A percentile compares a stretch with the other conserved stretches of the same genome.
phyloP scores from a whole-genome alignment of 1,140 invertebrate genomes.

The Dufourea novaeangliae region DNA sequence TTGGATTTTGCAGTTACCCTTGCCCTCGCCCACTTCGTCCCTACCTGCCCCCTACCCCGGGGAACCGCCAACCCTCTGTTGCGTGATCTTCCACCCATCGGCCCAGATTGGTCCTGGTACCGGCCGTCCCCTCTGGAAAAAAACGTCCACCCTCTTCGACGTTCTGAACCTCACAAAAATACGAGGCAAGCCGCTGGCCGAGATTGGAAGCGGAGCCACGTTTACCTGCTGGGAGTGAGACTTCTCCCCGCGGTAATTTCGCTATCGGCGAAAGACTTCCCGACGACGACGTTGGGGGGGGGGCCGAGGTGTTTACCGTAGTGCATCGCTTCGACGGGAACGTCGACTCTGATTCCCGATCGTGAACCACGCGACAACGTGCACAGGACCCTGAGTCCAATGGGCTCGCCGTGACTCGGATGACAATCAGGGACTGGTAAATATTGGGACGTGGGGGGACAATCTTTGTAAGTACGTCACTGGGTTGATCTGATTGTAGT shows the following conservation, averaged over 20 bases:
- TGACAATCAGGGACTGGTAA: background rate
- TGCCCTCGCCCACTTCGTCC: background rate
- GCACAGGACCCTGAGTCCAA: background rate
- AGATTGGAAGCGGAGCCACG: slow-evolving; percentile 31
- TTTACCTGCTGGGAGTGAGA: slow-evolving; percentile 24
- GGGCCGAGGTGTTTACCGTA: slow-evolving; percentile 3
- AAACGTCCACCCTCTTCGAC: no score
- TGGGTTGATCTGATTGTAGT: background rate
- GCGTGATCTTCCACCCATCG: background rate
- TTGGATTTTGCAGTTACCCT: slow-evolving; percentile 25
- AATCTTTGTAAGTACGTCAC: background rate
- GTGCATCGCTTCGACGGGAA: background rate
- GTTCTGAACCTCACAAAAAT: background rate
- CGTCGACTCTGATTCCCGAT: background rate
- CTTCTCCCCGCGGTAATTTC: slow-evolving; percentile 46
- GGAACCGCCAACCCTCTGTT: background rate
- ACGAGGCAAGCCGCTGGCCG: background rate
- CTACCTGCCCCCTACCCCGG: background rate
- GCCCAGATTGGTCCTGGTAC: background rate
- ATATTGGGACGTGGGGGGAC: background rate
- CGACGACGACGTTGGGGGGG: background rate
- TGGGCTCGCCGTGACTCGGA: background rate
- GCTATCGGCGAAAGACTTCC: background rate
- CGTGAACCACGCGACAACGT: background rate
- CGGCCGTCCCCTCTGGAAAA: no score